Base-by-base conservation (phyloP, 2,113 vertebrate genomes). In the Lamprologus callipterus region DNA sequence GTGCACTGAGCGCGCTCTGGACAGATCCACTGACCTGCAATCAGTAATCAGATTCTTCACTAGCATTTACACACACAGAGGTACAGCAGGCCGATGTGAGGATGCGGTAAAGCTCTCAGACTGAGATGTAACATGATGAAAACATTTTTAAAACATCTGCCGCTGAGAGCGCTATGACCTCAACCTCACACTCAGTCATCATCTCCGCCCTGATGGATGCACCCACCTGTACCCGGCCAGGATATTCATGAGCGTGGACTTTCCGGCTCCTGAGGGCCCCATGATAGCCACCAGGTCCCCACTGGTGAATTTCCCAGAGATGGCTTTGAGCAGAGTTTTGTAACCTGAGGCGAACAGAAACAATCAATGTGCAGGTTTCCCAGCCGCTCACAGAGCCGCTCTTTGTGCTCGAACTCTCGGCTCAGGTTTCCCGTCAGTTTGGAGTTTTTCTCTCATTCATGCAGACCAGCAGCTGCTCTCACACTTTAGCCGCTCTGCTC, bases 241-340 rank as follows among this genome's bases (percentile, higher is more conserved):
- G 94, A 99, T 98, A 92, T 99, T 99, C 98, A 99, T 99, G 10
- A 99, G 96, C 0, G 98, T 99, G 89, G 98, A 99, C 91, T 99
- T 99, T 11, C 98, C 98, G 0, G 98, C 98, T 13, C 98, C 98
- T 0, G 98, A 99, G 23, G 98, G 98, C 4, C 98, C 98, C 98
- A 99, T 98, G 93, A 99, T 98, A 84, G 98, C 98, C 6, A 99
- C 98, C 82, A 99, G 97, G 91, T 99, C 97, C 53, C 96, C 95
- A 82, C 97, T 98, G 96, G 97, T 97, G 96, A 99, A 99, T 85
- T 96, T 98, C 80, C 98, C 98, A 0, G 98, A 99, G 57, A 99
- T 96, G 93, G 98, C 98, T 96, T 97, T 98, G 45, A 99, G 97
- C 49, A 99, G 97, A 10, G 97, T 98, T 90, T 99, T 99, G 95